phyloP scores from a whole-genome alignment of 2,888 invertebrate genomes.

The Arrhopalites spinosus region DNA sequence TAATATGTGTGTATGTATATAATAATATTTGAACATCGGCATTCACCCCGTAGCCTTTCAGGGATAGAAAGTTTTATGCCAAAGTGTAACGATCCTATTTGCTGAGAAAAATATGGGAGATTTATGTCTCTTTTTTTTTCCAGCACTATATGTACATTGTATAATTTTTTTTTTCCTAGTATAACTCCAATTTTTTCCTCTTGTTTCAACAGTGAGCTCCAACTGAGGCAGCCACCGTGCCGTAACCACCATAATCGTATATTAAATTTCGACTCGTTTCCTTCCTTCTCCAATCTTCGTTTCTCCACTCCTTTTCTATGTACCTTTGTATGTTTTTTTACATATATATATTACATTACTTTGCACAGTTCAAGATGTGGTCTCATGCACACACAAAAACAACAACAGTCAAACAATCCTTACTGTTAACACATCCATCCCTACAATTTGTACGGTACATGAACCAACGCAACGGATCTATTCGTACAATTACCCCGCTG shows the following conservation, averaged over 20 bases:
- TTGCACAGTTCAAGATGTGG: too few relatives aligned
- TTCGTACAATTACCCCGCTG: too few relatives aligned
- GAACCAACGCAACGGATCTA: too few relatives aligned
- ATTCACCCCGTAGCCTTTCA: background rate
- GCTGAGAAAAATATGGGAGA: constrained; percentile 15
- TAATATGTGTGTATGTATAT: background rate
- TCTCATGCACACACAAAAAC: too few relatives aligned
- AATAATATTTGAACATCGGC: background rate
- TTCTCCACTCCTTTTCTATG: background rate
- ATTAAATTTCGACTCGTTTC: constrained; percentile 16
- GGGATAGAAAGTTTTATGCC: constrained; percentile 21
- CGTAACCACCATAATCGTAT: constrained; percentile 5
- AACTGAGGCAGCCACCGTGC: background rate
- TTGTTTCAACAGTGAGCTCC: constrained; percentile 18
- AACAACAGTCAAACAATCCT: too few relatives aligned
- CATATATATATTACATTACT: too few relatives aligned
- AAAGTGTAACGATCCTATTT: constrained; percentile 33
- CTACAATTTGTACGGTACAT: too few relatives aligned
- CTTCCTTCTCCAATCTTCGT: constrained; percentile 9
- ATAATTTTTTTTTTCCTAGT: constrained; percentile 28
- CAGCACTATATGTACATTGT: background rate
- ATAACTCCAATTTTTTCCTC: constrained; percentile 28
- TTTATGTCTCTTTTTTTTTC: constrained; percentile 14
- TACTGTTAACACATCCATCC: too few relatives aligned
- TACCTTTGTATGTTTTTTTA: background rate